Evolutionary conservation across 2,797 vertebrate species (phyloP).

Genomic region (Channa striata): DNA sequence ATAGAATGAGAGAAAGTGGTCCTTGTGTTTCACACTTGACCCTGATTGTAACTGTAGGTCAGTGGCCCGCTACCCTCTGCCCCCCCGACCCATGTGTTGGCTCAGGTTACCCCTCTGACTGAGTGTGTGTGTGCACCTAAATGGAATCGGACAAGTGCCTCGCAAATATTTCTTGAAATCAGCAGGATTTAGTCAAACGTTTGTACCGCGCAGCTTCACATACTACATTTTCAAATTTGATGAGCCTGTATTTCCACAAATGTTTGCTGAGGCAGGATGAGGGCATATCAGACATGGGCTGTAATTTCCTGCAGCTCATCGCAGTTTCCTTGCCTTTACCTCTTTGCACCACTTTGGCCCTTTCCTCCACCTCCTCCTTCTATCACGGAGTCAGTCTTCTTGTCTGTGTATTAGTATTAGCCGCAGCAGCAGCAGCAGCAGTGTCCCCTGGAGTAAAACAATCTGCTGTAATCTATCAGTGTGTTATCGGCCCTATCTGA

Average conservation of each 20-base stretch:
- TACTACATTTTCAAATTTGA: constrained; percentile 6
- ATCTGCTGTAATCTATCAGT: constrained; percentile 98
- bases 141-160: background rate
- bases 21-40: constrained; percentile 79
- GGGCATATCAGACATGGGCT: constrained; percentile 35
- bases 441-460: constrained; percentile 93
- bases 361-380: constrained; percentile 42
- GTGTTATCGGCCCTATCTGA: constrained; percentile 93
- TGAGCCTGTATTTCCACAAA: background rate
- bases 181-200: background rate
- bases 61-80: constrained; percentile 45
- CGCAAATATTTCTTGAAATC: background rate
- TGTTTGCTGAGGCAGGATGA: constrained; percentile 17
- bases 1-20: constrained; percentile 35
- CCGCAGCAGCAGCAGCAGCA: constrained; percentile 85
- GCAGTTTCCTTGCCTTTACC: constrained; percentile 45
- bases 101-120: constrained; percentile 65
- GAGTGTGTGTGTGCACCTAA: constrained; percentile 16
- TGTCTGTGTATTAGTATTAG: constrained; percentile 87
- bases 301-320: constrained; percentile 55
- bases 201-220: background rate
- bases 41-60: constrained; percentile 73
- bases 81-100: constrained; percentile 6
- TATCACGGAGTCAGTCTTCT: constrained; percentile 66
- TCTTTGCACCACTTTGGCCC: constrained; percentile 46